A percentile compares a stretch with the other conserved stretches of the same genome.
Evolutionary conservation across 2,113 vertebrate species (phyloP).

Genomic region (Tragelaphus buxtoni): DNA sequence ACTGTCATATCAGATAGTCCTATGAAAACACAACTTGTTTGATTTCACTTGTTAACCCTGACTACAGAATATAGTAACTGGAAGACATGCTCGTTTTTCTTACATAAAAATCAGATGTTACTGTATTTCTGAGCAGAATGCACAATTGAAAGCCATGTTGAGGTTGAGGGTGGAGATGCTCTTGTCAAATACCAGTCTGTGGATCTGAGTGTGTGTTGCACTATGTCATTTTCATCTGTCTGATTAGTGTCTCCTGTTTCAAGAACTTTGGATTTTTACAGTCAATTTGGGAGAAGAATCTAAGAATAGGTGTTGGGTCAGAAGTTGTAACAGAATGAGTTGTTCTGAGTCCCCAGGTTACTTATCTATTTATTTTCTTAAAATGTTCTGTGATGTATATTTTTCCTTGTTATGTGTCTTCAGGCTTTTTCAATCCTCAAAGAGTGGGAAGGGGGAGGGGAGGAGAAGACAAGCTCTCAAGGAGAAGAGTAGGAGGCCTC

Average conservation of each 20-base stretch:
- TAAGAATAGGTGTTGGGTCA: not conserved
- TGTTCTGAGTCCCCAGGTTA: not conserved
- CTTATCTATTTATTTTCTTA: not conserved
- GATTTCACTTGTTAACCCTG: not conserved
- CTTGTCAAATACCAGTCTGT: not conserved
- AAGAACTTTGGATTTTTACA: not conserved
- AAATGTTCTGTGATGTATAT: not conserved
- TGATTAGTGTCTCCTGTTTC: not conserved
- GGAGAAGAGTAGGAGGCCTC: not conserved
- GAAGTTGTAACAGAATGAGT: not conserved
- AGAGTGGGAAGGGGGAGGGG: not conserved
- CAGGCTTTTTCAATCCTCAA: not conserved
- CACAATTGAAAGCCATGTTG: not conserved
- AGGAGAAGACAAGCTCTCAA: not conserved
- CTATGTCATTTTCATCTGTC: not conserved
- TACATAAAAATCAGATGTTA: not conserved
- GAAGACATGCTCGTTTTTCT: not conserved
- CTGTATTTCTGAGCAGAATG: not conserved
- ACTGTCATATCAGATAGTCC: not conserved
- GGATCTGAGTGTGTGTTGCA: not conserved
- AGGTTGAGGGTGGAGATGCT: not conserved
- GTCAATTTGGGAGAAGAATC: not conserved
- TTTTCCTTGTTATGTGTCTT: not conserved
- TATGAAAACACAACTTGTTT: not conserved
- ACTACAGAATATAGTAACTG: not conserved